These are phyloP conservation scores for Hermaeophaga mercurialis DNA, from an alignment of 2,888 invertebrate species.

Conservation along the genomic window DNA sequence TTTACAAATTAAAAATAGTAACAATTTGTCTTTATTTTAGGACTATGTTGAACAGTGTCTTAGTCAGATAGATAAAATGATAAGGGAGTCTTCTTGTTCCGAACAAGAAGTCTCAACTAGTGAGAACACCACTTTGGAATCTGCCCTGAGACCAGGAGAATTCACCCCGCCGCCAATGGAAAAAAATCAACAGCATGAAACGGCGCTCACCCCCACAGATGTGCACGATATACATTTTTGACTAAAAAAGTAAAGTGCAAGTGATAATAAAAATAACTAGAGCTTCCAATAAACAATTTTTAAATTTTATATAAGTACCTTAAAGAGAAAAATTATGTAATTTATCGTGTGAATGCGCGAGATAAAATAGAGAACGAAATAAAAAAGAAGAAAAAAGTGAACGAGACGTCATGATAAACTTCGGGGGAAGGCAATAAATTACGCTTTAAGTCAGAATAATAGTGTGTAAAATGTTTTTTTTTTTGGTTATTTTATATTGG, in stretches of 20 bases:
- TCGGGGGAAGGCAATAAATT: slow-evolving; percentile 58
- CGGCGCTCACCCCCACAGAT: slow-evolving; percentile 84
- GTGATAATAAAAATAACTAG: slow-evolving; percentile 36
- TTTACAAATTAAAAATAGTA: too few species aligned
- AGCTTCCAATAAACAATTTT: slow-evolving; percentile 35
- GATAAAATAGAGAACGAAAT: too few species aligned
- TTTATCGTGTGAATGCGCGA: slow-evolving; percentile 29
- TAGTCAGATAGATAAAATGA: slow-evolving; percentile 80
- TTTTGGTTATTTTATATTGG: slow-evolving; percentile 12
- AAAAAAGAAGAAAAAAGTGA: slow-evolving; percentile 33
- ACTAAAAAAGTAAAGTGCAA: slow-evolving; percentile 39
- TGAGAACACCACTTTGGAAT: slow-evolving; percentile 33
- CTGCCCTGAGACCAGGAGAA: slow-evolving; percentile 47
- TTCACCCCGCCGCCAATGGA: slow-evolving; percentile 54
- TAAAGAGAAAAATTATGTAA: slow-evolving; percentile 30
- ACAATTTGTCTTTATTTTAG: slow-evolving; percentile 59
- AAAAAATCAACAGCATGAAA: slow-evolving; percentile 67
- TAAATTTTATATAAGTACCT: slow-evolving; percentile 37
- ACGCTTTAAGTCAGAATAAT: slow-evolving; percentile 52
- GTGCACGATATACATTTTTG: slow-evolving; percentile 83
- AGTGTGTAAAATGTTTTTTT: slow-evolving; percentile 34
- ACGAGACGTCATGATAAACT: slow-evolving; percentile 41
- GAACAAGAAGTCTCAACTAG: slow-evolving; percentile 38
- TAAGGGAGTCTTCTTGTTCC: slow-evolving; percentile 59
- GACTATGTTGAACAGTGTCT: slow-evolving; percentile 80